Base-by-base conservation (phyloP, 1,140 invertebrate species). In the Caenorhabditis tropicalis region DNA sequence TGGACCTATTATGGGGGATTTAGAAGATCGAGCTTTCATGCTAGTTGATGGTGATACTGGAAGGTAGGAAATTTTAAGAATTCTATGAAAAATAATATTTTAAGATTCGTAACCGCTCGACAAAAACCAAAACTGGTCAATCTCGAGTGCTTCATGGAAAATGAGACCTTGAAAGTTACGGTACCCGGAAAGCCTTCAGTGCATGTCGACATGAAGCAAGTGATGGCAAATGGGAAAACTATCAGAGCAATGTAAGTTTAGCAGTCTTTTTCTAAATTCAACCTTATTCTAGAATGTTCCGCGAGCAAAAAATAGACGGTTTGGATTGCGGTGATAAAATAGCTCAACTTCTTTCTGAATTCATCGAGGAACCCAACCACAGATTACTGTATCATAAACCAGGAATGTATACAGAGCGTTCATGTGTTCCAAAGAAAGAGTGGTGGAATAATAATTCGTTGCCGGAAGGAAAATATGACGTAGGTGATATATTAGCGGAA, bases 1-100 rank as follows among this genome's bases (percentile, higher is more conserved):
- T 5, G 79, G 79, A 29, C 79, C 79, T 1, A 12, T 53, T 4
- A 56, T 58, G 48, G 46, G 48, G n/a, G 79, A 81, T 6, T 12
- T 81, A 9, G 79, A 53, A 53, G 79, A 81, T 81, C 29, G 79
- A 51, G 48, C 29, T n/a, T 81, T 81, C n/a, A 24, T 81, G n/a
- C 19, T 81, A 19, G 79, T 81, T 12, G 79, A 81, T 19, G 19
- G 16, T 27, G 33, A 19, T 2, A 81, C 79, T n/a, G 79, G 79
- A 53, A 81, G 49, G 79, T 80, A 10, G 0, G 56, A n/a, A 21
- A 21, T 39, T 58, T 58, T 58, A 27, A 7, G 4, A 27, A 29
- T 29, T 5, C 12, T n/a, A 21, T n/a, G 19, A n/a, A 21, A 51
- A n/a, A n/a, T n/a, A n/a, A n/a, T n/a, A n/a, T n/a, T n/a, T 70